Evolutionary conservation across 2,888 invertebrate genomes (phyloP).

Genomic region (Strigamia crassipes): DNA sequence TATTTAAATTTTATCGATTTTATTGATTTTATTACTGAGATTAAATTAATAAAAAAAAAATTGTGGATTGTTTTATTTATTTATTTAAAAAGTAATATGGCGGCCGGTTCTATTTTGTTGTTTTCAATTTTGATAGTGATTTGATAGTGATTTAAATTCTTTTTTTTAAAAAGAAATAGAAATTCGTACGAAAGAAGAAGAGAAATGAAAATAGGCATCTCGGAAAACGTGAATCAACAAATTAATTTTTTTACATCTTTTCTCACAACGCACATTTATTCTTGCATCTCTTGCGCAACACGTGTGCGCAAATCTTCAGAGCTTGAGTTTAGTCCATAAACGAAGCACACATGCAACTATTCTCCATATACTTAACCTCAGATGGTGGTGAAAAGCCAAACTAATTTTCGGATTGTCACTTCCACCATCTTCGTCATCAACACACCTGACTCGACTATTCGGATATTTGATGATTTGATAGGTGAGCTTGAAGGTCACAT

Average conservation of each 20-base stretch:
- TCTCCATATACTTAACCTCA: background rate
- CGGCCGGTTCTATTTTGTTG: no score
- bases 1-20: no score
- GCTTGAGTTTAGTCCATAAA: background rate
- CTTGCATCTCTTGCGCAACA: constrained; percentile 22
- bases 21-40: no score
- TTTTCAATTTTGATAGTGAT: no score
- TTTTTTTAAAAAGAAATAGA: no score
- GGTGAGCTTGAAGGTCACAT: constrained; percentile 23
- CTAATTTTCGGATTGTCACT: constrained; percentile 7
- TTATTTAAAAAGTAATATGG: no score
- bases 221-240: constrained; percentile 20
- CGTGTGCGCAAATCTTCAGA: constrained; percentile 1
- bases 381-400: background rate
- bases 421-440: background rate
- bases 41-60: no score
- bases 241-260: background rate
- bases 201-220: background rate
- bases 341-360: background rate
- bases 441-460: background rate
- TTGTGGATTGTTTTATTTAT: no score
- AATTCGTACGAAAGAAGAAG: background rate
- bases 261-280: constrained; percentile 24
- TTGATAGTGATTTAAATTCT: no score
- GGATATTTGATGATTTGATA: constrained; percentile 4